phyloP scores from a whole-genome alignment of 2,888 invertebrate species.

The Acholoe squamosa region DNA sequence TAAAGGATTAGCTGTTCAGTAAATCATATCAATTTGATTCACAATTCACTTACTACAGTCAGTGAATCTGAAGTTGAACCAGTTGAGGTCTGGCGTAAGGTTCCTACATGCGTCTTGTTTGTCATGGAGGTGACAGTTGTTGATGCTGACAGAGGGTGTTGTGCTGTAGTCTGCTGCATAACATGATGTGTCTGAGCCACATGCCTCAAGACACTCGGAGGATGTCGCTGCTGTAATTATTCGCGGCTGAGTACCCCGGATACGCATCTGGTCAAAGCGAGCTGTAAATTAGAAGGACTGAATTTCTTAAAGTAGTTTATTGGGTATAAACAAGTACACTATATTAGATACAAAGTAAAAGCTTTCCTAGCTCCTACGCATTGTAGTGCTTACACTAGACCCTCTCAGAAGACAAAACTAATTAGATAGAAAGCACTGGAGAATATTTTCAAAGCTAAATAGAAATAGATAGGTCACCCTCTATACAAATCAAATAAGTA shows the following conservation, averaged over 20 bases:
- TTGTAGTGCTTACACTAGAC: no score
- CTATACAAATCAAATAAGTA: no score
- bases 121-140: constrained; percentile 48
- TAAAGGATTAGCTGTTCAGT: no score
- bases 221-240: not conserved
- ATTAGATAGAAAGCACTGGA: no score
- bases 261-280: constrained; percentile 34
- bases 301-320: no score
- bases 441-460: no score
- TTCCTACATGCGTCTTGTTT: constrained; percentile 19
- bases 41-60: constrained; percentile 32
- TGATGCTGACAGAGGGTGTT: not conserved
- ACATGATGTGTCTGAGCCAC: not conserved
- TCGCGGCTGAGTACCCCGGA: not conserved
- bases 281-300: not conserved
- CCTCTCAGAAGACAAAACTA: no score
- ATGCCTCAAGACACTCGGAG: constrained; percentile 8
- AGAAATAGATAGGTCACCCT: no score
- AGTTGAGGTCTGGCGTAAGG: constrained; percentile 29
- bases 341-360: no score
- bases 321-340: no score
- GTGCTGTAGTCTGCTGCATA: constrained; percentile 6
- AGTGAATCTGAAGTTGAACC: constrained; percentile 42
- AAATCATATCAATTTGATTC: no score
- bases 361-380: no score